Base-by-base conservation (phyloP, 2,113 vertebrate species). In the Trichechus manatus region DNA sequence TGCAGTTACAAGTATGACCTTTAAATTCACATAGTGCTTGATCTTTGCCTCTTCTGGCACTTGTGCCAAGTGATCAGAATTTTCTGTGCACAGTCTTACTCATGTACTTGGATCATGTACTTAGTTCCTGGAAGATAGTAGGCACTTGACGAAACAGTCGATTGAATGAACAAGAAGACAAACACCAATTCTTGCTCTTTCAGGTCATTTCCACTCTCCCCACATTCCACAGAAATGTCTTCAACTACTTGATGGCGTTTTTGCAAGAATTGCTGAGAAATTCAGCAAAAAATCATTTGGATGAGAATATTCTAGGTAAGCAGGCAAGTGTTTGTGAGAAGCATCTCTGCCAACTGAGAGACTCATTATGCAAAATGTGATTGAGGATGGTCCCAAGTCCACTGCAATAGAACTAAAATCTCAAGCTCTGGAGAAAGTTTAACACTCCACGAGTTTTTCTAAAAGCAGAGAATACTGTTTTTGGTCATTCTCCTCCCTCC, bases 211-310 rank as follows among this genome's bases (percentile, higher is more conserved):
- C 98, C 88, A 97, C 81, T 91, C 98, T 99, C 97, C 99, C 99
- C 87, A 92, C 15, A 75, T 99, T 98, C 98, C 99, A 99, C 98
- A 99, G 98, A 98, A 99, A 99, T 10, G 99, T 99, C 5, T 99
- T 99, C 98, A 98, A 98, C 10, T 99, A 99, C 97, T 97, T 99
- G 97, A 99, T 99, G 96, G 99, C 99, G 3, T 99, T 99, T 98
- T 99, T 99, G 53, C 99, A 98, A 94, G 99, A 99, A 92, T 96
- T 99, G 83, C 98, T 99, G 98, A 99, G 99, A 97, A 99, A 99
- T 98, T 99, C 99, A 89, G 96, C 96, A 70, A 98, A 98, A 95
- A 99, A 99, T 98, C 99, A 98, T 83, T 98, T 99, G 99, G 99
- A 99, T 97, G 98, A 98, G 96, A 99, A 98, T 93, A 99, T 99